These are phyloP conservation scores for Hirundo rustica DNA, from an alignment of 2,797 vertebrate genomes.

Conservation along the genomic window DNA sequence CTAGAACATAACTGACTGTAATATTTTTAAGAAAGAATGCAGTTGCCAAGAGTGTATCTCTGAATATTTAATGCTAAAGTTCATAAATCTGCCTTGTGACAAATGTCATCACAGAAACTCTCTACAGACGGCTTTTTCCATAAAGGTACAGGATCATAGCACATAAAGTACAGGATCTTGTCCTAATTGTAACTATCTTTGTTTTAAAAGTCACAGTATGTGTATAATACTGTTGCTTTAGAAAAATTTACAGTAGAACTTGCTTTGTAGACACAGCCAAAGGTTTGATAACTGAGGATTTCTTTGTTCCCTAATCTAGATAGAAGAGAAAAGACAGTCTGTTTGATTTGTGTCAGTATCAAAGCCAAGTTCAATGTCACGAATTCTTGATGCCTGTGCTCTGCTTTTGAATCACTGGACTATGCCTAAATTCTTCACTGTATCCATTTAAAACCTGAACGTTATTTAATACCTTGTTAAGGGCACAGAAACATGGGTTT, in stretches of 20 bases:
- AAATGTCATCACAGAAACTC: neutral
- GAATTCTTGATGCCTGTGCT: neutral
- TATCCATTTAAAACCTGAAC: neutral
- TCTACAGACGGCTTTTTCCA: neutral
- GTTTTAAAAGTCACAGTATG: neutral
- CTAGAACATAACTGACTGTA: neutral
- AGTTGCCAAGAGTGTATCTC: neutral
- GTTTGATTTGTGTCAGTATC: neutral
- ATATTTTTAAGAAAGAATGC: neutral
- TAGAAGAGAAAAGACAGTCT: neutral
- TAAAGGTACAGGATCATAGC: no score
- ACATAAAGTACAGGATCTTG: neutral
- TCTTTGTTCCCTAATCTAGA: neutral
- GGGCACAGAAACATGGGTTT: neutral
- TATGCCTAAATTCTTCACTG: neutral
- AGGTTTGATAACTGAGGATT: neutral
- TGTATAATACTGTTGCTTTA: neutral
- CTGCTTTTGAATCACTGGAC: neutral
- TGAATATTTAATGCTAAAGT: neutral
- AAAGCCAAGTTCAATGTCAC: neutral
- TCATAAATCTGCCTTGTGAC: neutral
- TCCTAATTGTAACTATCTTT: neutral
- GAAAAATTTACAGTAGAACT: neutral
- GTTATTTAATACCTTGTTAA: neutral
- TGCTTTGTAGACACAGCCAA: neutral